A percentile compares a stretch with the other conserved stretches of the same genome.
These are phyloP conservation scores for Synergus gifuensis DNA, from an alignment of 2,888 invertebrate genomes.

Conservation along the genomic window DNA sequence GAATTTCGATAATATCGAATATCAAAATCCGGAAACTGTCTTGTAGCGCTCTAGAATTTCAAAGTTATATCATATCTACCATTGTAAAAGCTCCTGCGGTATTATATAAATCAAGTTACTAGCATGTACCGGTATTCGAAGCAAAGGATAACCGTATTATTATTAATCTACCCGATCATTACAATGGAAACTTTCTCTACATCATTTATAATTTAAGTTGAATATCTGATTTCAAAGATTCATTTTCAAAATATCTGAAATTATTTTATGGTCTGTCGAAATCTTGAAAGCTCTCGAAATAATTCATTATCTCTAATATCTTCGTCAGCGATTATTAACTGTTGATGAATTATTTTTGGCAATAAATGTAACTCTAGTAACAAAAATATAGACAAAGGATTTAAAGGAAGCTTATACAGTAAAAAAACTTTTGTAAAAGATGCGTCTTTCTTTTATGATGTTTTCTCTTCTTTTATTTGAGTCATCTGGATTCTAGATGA, in stretches of 20 bases:
- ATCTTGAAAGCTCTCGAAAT: too few relatives aligned
- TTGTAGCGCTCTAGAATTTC: slow-evolving; percentile 27
- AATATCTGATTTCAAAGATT: background rate
- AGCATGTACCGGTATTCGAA: background rate
- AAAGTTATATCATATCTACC: background rate
- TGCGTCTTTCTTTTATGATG: slow-evolving; percentile 5
- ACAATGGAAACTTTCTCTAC: background rate
- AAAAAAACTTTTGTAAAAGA: background rate
- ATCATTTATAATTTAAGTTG: background rate
- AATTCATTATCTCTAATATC: background rate
- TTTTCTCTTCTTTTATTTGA: background rate
- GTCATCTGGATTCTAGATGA: slow-evolving; percentile 11
- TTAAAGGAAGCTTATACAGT: background rate
- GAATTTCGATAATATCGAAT: slow-evolving; percentile 5
- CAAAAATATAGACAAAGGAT: background rate
- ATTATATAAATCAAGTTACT: slow-evolving; percentile 13
- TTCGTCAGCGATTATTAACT: background rate
- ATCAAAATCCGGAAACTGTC: background rate
- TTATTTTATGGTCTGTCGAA: too few relatives aligned
- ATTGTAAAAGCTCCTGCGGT: background rate
- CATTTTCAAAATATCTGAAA: too few relatives aligned
- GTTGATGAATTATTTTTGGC: background rate
- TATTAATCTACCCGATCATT: background rate
- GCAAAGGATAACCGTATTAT: background rate
- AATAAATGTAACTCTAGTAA: background rate